Conservation (phyloP, 2,113 vertebrate genomes). For the Carlito syrichta region DNA sequence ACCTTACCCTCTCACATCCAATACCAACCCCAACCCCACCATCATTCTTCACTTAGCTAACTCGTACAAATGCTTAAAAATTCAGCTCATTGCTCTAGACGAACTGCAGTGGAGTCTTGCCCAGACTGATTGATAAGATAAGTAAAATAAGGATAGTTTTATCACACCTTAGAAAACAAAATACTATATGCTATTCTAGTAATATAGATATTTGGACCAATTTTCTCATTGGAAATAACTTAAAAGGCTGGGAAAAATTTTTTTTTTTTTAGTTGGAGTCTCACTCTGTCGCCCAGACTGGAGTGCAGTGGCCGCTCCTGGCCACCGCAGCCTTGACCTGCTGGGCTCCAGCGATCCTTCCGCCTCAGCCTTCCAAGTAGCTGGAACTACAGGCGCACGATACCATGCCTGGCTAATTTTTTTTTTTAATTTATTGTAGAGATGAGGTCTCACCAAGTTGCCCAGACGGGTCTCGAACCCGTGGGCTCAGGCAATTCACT, state of each 20-base stretch:
- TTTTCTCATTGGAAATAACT: not conserved
- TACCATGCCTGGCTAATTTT: too few relatives aligned
- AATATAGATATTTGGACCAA: not conserved
- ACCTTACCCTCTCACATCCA: not conserved
- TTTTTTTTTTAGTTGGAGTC: not conserved
- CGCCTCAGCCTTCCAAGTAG: too few relatives aligned
- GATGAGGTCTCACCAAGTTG: too few relatives aligned
- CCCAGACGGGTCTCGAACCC: too few relatives aligned
- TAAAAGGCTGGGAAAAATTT: not conserved
- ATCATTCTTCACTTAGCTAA: not conserved
- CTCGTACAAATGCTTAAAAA: not conserved
- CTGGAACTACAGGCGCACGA: too few relatives aligned
- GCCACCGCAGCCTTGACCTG: too few relatives aligned
- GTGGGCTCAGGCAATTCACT: too few relatives aligned
- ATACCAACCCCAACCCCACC: not conserved
- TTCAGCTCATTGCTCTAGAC: not conserved
- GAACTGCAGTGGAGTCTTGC: not conserved
- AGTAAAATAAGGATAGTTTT: not conserved
- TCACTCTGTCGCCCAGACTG: too few relatives aligned
- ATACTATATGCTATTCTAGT: not conserved
- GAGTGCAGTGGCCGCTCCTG: too few relatives aligned
- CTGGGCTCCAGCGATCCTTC: too few relatives aligned
- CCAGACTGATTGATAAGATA: not conserved
- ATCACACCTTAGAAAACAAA: constrained; percentile 25
- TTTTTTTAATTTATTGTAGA: too few relatives aligned